These are phyloP conservation scores for Lasiommata megera DNA, from an alignment of 2,888 invertebrate species.

Conservation along the genomic window DNA sequence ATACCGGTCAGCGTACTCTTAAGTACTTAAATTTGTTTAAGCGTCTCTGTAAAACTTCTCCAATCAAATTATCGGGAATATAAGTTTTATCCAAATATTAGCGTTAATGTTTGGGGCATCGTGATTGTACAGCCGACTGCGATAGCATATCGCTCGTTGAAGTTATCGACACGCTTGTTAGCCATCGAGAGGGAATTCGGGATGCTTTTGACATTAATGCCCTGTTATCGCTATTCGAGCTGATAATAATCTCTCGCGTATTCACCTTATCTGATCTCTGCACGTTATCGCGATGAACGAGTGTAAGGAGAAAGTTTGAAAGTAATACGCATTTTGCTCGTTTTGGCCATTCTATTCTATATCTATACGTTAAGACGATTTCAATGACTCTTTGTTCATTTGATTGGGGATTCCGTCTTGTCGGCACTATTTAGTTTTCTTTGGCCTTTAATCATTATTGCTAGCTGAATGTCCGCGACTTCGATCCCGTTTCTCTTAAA, in stretches of 20 bases:
- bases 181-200: conserved; percentile 49
- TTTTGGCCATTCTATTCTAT: too few species aligned
- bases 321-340: background rate
- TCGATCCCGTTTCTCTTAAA: too few species aligned
- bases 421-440: too few species aligned
- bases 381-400: too few species aligned
- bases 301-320: background rate
- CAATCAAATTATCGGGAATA: background rate
- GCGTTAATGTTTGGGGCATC: background rate
- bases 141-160: conserved; percentile 29
- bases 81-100: background rate
- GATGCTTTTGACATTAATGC: conserved; percentile 36
- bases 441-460: too few species aligned
- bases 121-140: background rate
- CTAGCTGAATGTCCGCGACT: too few species aligned
- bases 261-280: background rate
- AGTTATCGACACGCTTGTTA: conserved; percentile 50
- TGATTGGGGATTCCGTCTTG: too few species aligned
- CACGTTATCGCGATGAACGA: background rate
- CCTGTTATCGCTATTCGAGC: background rate
- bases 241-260: conserved; percentile 3
- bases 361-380: too few species aligned
- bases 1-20: too few species aligned
- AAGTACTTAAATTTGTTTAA: too few species aligned
- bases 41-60: background rate